Evolutionary conservation across 2,888 invertebrate species (phyloP).

Genomic region (Platycheirus albimanus): DNA sequence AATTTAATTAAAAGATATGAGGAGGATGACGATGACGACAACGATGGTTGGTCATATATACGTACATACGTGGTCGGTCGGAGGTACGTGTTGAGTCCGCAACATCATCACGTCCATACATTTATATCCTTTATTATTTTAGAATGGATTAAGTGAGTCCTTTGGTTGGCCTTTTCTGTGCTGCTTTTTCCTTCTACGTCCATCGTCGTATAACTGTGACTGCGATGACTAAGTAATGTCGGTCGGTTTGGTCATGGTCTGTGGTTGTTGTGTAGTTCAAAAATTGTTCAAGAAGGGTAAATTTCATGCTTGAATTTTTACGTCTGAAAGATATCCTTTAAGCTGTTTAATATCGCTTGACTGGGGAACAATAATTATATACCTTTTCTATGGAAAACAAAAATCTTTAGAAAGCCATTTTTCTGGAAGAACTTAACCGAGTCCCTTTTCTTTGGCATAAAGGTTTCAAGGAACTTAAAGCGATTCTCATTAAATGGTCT

Average conservation of each 20-base stretch:
- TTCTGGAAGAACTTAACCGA: not conserved
- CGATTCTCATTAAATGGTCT: not conserved
- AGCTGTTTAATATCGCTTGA: slow-evolving; percentile 12
- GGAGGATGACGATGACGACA: not conserved
- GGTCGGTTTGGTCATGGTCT: slow-evolving; percentile 1
- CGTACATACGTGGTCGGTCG: not conserved
- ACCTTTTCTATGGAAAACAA: not conserved
- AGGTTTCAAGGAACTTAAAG: too few relatives aligned
- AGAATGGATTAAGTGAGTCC: slow-evolving; percentile 56
- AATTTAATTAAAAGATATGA: slow-evolving; percentile 70
- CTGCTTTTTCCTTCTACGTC: not conserved
- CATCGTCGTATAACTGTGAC: not conserved
- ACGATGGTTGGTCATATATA: slow-evolving; percentile 2
- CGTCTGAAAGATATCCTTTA: slow-evolving; percentile 13
- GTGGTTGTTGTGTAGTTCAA: not conserved
- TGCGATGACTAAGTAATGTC: slow-evolving; percentile 60
- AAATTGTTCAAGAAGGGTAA: not conserved
- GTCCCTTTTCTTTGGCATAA: too few relatives aligned
- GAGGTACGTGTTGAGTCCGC: slow-evolving; percentile 58
- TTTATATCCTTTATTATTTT: slow-evolving; percentile 48
- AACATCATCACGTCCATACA: slow-evolving; percentile 30
- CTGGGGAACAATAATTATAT: slow-evolving; percentile 8
- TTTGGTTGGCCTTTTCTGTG: slow-evolving; percentile 27
- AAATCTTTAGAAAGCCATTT: slow-evolving; percentile 6
- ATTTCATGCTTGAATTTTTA: slow-evolving; percentile 18